A percentile compares a stretch with the other conserved stretches of the same genome.
Evolutionary conservation across 2,888 invertebrate species (phyloP).

Genomic region (Yponomeuta evonymella): DNA sequence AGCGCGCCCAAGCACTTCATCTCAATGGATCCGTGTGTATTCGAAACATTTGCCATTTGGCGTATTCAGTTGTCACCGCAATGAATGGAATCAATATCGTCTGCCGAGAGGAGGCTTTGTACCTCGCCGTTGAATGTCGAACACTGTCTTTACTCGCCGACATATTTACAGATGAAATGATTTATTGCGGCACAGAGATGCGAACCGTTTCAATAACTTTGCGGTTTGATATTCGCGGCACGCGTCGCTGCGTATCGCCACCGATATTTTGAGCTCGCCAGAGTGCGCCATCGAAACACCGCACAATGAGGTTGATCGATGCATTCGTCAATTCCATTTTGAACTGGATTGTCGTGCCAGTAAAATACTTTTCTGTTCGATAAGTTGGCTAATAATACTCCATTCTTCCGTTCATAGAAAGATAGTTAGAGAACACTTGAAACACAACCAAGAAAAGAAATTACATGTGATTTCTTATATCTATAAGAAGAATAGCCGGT

Average conservation of each 20-base stretch:
- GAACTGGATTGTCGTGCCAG: too few relatives aligned
- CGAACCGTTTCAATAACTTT: conserved; percentile 27
- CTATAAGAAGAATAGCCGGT: too few relatives aligned
- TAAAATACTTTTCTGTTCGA: too few relatives aligned
- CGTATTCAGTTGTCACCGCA: conserved; percentile 32
- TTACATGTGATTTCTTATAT: too few relatives aligned
- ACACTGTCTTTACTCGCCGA: background rate
- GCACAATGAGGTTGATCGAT: background rate
- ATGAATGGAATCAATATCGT: conserved; percentile 40
- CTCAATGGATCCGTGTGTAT: conserved; percentile 21
- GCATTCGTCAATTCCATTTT: background rate
- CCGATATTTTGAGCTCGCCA: background rate
- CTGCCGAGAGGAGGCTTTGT: conserved; percentile 35
- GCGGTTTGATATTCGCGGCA: background rate
- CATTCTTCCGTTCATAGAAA: background rate
- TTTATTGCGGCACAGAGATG: conserved; percentile 47
- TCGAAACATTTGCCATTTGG: conserved; percentile 34
- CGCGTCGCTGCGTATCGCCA: background rate
- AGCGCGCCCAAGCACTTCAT: conserved; percentile 11
- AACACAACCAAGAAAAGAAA: too few relatives aligned
- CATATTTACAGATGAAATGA: conserved; percentile 32
- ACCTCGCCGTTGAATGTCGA: background rate
- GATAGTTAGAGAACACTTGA: too few relatives aligned
- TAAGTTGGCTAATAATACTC: background rate
- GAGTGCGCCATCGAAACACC: background rate